Conservation (phyloP, 2,113 vertebrate genomes). For the Eira barbara region DNA sequence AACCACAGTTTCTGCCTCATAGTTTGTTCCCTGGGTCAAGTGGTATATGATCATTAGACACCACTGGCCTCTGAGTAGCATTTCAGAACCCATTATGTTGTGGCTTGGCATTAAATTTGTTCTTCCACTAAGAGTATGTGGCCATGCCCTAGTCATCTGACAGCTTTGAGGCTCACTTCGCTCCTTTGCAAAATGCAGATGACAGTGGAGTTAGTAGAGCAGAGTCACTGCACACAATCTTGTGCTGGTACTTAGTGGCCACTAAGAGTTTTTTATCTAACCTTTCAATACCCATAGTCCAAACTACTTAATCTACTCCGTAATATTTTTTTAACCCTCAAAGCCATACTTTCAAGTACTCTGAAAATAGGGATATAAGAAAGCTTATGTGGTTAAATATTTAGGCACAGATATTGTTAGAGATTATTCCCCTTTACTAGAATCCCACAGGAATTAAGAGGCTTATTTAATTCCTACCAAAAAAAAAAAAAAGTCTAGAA, state of each 20-base stretch:
- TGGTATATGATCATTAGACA: not conserved
- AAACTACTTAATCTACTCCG: not conserved
- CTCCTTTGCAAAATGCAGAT: not conserved
- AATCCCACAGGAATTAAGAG: not conserved
- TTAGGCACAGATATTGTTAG: not conserved
- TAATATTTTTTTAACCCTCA: not conserved
- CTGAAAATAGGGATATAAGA: not conserved
- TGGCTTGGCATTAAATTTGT: not conserved
- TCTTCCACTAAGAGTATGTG: not conserved
- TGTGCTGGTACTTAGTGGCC: not conserved
- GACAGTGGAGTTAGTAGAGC: not conserved
- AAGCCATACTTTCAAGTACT: not conserved
- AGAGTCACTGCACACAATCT: not conserved
- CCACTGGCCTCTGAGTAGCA: not conserved
- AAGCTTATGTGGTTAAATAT: not conserved
- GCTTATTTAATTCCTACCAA: not conserved
- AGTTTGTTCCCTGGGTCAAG: not conserved
- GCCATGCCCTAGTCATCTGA: not conserved
- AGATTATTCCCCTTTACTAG: not conserved
- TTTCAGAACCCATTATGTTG: conserved; percentile 3
- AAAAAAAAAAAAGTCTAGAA: not conserved
- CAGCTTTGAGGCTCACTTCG: not conserved
- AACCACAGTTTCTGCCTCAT: not conserved
- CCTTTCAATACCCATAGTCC: not conserved
- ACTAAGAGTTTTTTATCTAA: not conserved